Conservation (phyloP, 1,140 invertebrate species). For the Diuraphis noxia region DNA sequence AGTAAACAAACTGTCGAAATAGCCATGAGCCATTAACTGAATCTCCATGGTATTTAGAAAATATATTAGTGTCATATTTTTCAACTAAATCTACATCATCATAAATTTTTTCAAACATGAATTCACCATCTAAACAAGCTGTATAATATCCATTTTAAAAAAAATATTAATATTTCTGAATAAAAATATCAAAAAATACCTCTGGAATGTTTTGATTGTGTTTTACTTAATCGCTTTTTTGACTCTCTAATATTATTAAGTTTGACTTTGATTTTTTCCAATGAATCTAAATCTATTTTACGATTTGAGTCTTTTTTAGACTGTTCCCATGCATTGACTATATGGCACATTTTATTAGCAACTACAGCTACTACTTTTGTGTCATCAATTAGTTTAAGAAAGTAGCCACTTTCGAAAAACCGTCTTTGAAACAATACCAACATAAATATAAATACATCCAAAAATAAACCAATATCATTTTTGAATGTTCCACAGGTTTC, state of each 20-base stretch:
- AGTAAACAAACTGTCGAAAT: not conserved
- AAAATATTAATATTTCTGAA: not conserved
- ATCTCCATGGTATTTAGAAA: not conserved
- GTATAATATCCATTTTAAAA: conserved; percentile 56
- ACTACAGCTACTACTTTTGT: not conserved
- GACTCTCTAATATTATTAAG: not conserved
- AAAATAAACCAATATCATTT: not conserved
- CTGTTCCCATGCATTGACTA: not conserved
- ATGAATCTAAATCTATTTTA: not conserved
- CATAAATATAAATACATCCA: not conserved
- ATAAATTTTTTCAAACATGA: conserved; percentile 33
- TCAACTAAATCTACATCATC: conserved; percentile 24
- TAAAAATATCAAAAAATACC: not conserved
- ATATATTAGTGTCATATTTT: not conserved
- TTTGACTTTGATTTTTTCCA: conserved; percentile 7
- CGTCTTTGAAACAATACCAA: conserved; percentile 16
- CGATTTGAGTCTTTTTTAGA: not conserved
- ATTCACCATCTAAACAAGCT: conserved; percentile 60
- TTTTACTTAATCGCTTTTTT: not conserved
- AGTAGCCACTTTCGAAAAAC: not conserved
- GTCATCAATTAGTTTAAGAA: not conserved
- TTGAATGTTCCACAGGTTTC: not conserved
- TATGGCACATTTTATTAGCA: not conserved
- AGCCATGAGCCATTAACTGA: not conserved
- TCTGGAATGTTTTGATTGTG: not conserved